Conservation (phyloP, 2,797 vertebrate species). For the Todus mexicanus region DNA sequence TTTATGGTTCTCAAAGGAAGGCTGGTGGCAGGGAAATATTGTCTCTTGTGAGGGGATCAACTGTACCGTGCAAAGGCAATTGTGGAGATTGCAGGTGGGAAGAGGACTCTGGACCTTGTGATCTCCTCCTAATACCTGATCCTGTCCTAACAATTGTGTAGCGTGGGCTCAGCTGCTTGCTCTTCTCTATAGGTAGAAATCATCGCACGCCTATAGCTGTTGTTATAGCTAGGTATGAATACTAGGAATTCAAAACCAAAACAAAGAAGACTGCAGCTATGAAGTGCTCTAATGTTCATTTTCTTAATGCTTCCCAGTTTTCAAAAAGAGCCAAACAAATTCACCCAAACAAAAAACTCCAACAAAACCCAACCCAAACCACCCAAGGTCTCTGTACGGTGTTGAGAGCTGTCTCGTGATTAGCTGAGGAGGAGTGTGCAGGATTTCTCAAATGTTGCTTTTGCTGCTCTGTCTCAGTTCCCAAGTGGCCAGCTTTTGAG, state of each 20-base stretch:
- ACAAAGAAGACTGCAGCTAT: background rate
- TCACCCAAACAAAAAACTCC: too few species aligned
- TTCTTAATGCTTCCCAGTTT: background rate
- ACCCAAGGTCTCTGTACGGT: background rate
- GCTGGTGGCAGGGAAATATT: background rate
- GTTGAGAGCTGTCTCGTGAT: background rate
- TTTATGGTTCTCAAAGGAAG: background rate
- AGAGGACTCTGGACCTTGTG: background rate
- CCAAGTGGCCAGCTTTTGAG: background rate
- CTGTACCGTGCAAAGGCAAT: background rate
- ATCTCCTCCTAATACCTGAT: background rate
- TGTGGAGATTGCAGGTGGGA: background rate
- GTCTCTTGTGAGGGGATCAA: background rate
- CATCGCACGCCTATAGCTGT: background rate
- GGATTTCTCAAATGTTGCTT: background rate
- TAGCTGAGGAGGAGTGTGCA: conserved; percentile 5
- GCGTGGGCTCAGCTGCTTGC: background rate
- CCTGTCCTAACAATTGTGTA: background rate
- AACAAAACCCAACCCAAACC: background rate
- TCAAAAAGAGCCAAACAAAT: background rate
- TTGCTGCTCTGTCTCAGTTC: background rate
- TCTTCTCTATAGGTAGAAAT: background rate
- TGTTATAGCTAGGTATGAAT: background rate
- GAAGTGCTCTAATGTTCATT: background rate
- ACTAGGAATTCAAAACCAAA: background rate